Conservation (phyloP, 1,140 invertebrate species). For the Drosophila ogumai region DNA sequence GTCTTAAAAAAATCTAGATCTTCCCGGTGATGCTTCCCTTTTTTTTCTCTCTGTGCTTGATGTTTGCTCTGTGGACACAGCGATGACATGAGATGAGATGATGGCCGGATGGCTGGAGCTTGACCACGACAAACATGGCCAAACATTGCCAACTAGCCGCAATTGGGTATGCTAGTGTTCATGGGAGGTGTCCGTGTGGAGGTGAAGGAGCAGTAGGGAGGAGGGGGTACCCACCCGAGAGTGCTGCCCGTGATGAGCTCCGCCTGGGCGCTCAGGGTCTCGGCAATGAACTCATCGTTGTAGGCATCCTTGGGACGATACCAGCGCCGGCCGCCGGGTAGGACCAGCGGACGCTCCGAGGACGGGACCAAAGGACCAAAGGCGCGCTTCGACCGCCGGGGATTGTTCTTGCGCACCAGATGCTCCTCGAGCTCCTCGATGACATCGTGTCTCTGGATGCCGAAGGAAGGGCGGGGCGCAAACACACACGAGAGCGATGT, state of each 20-base stretch:
- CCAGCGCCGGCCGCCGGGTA: conserved; percentile 90
- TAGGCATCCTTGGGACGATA: conserved; percentile 91
- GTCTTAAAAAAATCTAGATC: neutral
- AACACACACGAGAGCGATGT: conserved; percentile 10
- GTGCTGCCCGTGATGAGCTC: conserved; percentile 91
- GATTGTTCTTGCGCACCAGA: conserved; percentile 85
- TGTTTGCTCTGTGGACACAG: conserved; percentile 30
- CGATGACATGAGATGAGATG: conserved; percentile 38
- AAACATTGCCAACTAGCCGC: conserved; percentile 49
- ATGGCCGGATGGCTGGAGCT: conserved; percentile 13
- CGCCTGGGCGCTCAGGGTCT: conserved; percentile 90
- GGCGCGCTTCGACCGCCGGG: conserved; percentile 85
- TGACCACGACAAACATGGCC: conserved; percentile 55
- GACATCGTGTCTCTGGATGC: conserved; percentile 83
- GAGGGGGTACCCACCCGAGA: conserved; percentile 87
- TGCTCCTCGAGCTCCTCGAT: conserved; percentile 85
- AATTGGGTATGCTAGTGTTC: conserved; percentile 8
- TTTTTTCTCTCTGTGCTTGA: conserved; percentile 20
- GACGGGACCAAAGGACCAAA: conserved; percentile 86
- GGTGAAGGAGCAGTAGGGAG: neutral
- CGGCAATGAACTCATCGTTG: conserved; percentile 91
- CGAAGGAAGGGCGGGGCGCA: conserved; percentile 18
- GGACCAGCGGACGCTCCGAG: conserved; percentile 86
- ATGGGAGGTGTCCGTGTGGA: conserved; percentile 12
- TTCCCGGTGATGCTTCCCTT: neutral